Conservation (phyloP, 2,113 vertebrate species). For the Bos indicus region DNA sequence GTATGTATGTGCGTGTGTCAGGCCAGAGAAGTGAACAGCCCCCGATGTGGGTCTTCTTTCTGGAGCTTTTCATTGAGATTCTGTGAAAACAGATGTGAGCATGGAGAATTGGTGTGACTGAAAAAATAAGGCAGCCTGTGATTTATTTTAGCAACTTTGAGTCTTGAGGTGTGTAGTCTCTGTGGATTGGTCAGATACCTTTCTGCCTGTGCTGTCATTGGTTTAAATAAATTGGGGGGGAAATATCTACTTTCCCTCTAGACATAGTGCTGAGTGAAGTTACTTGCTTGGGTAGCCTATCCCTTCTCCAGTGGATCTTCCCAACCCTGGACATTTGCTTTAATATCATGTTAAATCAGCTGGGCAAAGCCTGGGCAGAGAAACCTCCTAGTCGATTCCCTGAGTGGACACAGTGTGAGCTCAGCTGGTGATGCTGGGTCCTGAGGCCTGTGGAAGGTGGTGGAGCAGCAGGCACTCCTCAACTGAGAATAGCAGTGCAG, state of each 20-base stretch:
- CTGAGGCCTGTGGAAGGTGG: not conserved
- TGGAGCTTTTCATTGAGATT: not conserved
- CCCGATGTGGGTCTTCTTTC: rapidly evolving
- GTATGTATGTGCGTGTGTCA: not conserved
- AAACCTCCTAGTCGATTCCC: not conserved
- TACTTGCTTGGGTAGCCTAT: not conserved
- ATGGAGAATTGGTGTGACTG: not conserved
- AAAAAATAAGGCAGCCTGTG: not conserved
- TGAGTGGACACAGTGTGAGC: not conserved
- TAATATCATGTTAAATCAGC: not conserved
- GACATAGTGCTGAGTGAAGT: not conserved
- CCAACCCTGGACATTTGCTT: not conserved
- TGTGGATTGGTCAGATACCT: not conserved
- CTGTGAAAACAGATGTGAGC: not conserved
- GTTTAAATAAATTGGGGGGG: not conserved
- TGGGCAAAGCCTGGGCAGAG: no score
- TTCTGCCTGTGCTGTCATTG: not conserved
- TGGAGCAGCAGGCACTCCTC: no score
- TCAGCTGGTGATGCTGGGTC: not conserved
- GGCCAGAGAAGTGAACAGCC: not conserved
- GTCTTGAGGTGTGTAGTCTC: not conserved
- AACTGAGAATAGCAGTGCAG: not conserved
- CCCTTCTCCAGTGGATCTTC: not conserved
- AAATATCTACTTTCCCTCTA: not conserved
- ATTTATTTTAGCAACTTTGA: not conserved